These are phyloP conservation scores for Remorina albescens DNA, from an alignment of 2,797 vertebrate genomes.

Conservation along the genomic window DNA sequence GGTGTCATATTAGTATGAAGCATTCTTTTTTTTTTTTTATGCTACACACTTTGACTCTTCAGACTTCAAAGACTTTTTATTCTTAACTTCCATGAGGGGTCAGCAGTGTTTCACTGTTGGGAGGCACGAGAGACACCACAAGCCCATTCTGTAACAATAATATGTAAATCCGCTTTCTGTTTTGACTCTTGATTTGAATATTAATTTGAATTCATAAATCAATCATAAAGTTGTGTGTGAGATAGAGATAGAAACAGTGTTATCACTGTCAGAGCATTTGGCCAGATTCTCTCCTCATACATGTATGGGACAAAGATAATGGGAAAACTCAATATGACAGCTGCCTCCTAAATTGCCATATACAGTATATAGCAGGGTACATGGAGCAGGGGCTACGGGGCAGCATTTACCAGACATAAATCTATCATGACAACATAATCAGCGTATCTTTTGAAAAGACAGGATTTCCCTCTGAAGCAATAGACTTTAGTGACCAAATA, in stretches of 20 bases:
- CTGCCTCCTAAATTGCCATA: conserved; percentile 68
- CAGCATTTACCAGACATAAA: conserved; percentile 45
- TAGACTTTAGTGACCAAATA: conserved; percentile 39
- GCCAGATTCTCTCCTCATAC: conserved; percentile 26
- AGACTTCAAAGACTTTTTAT: neutral
- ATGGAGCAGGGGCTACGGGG: conserved; percentile 42
- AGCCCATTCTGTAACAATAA: neutral
- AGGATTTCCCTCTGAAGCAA: conserved; percentile 46
- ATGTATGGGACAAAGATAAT: too few species aligned
- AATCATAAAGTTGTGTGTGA: conserved; percentile 3
- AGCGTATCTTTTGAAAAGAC: conserved; percentile 54
- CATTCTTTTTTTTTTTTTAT: neutral
- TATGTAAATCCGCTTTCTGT: conserved; percentile 7
- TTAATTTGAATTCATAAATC: conserved; percentile 42
- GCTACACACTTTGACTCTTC: neutral
- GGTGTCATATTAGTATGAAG: neutral
- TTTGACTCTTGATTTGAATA: conserved; percentile 29
- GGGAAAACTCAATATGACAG: conserved; percentile 73
- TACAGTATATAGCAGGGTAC: conserved; percentile 31
- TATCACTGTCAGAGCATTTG: conserved; percentile 22
- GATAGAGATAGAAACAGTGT: neutral
- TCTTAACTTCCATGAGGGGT: conserved; percentile 72
- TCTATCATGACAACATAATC: conserved; percentile 67
- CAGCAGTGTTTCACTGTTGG: conserved; percentile 56
- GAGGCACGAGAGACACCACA: neutral